Evolutionary conservation across 2,113 vertebrate genomes (phyloP).

Genomic region (Symphodus melops): DNA sequence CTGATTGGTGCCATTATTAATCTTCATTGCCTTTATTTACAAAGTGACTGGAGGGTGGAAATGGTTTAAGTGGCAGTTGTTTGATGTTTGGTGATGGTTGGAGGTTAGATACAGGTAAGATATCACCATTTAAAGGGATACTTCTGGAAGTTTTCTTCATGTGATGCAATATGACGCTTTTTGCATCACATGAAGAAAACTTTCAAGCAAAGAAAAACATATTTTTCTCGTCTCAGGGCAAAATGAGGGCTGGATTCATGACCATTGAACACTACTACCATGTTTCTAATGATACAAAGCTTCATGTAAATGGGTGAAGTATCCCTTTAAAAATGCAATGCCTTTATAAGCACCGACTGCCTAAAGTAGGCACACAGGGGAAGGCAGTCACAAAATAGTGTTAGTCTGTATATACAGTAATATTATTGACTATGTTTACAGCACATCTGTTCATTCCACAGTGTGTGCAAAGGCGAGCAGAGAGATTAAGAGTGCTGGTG

Average conservation of each 20-base stretch:
- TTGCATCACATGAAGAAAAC: too few relatives aligned
- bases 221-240: too few relatives aligned
- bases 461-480: slow-evolving; percentile 2
- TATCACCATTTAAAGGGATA: slow-evolving; percentile 49
- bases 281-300: too few relatives aligned
- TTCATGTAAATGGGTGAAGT: too few relatives aligned
- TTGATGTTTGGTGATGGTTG: slow-evolving; percentile 40
- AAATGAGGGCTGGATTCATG: too few relatives aligned
- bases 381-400: slow-evolving; percentile 28
- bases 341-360: slow-evolving; percentile 42
- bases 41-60: slow-evolving; percentile 43
- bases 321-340: slow-evolving; percentile 31
- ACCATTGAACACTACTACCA: too few relatives aligned
- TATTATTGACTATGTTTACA: neutral
- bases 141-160: too few relatives aligned
- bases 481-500: slow-evolving; percentile 23
- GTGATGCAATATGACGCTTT: too few relatives aligned
- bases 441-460: slow-evolving; percentile 14
- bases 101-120: slow-evolving; percentile 33
- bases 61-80: slow-evolving; percentile 40
- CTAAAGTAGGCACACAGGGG: slow-evolving; percentile 25
- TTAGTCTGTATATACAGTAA: slow-evolving; percentile 19
- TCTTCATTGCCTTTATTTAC: slow-evolving; percentile 73
- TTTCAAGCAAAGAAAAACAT: too few relatives aligned
- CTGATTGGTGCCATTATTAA: slow-evolving; percentile 77